These are phyloP conservation scores for Myxocyprinus asiaticus DNA, from an alignment of 2,113 vertebrate species.

Conservation along the genomic window DNA sequence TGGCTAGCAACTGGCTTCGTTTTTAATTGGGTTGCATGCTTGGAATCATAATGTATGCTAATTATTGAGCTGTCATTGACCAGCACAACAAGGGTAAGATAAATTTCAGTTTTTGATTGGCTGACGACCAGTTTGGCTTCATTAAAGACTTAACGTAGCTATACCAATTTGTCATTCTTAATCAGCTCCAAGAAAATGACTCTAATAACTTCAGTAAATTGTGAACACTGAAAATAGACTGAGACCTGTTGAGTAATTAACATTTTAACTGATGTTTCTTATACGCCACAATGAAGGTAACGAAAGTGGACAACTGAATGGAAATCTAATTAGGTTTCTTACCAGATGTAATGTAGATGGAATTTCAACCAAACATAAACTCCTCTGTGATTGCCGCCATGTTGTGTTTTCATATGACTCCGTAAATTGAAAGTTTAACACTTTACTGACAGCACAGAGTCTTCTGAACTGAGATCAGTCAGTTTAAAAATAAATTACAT, in stretches of 20 bases:
- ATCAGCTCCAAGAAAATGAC: constrained; percentile 24
- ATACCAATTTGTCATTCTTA: constrained; percentile 44
- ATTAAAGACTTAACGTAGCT: constrained; percentile 31
- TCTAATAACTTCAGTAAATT: constrained; percentile 30
- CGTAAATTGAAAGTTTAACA: too few relatives aligned
- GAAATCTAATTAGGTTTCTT: background rate
- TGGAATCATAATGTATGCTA: constrained; percentile 25
- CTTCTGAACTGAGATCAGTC: too few relatives aligned
- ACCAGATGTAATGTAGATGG: too few relatives aligned
- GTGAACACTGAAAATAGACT: background rate
- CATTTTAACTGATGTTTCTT: constrained; percentile 3
- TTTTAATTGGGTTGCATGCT: constrained; percentile 12
- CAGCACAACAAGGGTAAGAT: constrained; percentile 14
- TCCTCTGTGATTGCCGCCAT: too few relatives aligned
- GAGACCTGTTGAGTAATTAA: constrained; percentile 33
- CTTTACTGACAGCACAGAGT: too few relatives aligned
- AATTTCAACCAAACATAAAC: too few relatives aligned
- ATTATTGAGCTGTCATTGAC: constrained; percentile 33
- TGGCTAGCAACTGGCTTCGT: constrained; percentile 3
- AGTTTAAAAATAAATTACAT: too few relatives aligned
- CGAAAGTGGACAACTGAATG: background rate
- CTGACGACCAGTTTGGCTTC: constrained; percentile 10
- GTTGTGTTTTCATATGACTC: too few relatives aligned
- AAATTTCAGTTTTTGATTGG: constrained; percentile 25
- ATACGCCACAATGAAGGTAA: constrained; percentile 1